Evolutionary conservation across 2,113 vertebrate species (phyloP).

Genomic region (Lichenostomus cassidix): DNA sequence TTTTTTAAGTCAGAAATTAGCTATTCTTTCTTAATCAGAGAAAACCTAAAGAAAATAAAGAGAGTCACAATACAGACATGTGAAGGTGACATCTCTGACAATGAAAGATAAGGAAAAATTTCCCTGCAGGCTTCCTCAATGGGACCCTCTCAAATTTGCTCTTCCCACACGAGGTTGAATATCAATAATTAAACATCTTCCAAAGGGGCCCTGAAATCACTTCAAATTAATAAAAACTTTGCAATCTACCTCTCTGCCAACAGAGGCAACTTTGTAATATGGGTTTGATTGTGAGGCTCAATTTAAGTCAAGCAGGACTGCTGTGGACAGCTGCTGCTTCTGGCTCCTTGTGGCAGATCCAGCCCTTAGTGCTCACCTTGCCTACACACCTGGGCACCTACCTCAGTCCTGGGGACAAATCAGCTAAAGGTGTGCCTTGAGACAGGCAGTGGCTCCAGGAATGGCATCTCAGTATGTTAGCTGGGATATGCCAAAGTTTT

Average conservation of each 20-base stretch:
- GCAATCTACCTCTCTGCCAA: neutral
- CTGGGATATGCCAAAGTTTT: neutral
- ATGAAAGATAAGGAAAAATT: neutral
- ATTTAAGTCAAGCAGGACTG: neutral
- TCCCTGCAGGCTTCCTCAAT: neutral
- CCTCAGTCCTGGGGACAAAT: neutral
- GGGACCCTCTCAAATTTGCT: neutral
- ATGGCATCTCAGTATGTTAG: neutral
- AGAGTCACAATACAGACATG: neutral
- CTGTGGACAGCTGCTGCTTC: neutral
- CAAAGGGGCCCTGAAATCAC: neutral
- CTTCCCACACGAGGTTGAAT: neutral
- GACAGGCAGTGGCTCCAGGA: neutral
- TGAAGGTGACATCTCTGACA: neutral
- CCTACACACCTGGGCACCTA: neutral
- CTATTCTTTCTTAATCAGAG: neutral
- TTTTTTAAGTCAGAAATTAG: neutral
- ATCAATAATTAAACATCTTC: neutral
- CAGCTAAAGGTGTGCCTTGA: neutral
- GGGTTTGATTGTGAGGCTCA: neutral
- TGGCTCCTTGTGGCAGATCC: neutral
- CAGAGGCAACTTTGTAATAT: neutral
- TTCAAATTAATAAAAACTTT: neutral
- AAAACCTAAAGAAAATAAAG: neutral
- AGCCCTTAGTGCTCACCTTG: neutral